phyloP scores from a whole-genome alignment of 1,140 invertebrate species.

The Philopotamus ludificatus region DNA sequence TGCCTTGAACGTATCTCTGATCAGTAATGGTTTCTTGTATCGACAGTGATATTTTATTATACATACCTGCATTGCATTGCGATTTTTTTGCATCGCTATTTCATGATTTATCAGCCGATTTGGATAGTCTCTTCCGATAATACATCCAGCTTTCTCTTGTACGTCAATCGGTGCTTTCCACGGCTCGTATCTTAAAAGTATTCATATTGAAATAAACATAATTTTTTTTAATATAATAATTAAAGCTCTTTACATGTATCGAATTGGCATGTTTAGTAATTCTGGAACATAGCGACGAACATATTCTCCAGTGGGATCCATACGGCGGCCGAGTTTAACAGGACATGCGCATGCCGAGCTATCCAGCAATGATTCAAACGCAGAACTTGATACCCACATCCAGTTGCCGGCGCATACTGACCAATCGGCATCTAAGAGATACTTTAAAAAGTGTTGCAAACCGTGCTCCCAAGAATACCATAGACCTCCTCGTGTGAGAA shows the following conservation, averaged over 20 bases:
- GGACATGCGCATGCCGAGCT: conserved; percentile 66
- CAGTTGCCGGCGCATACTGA: conserved; percentile 71
- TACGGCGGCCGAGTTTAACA: conserved; percentile 65
- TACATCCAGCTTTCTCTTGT: conserved; percentile 65
- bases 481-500: conserved; percentile 70
- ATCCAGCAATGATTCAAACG: conserved; percentile 67
- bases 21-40: too few species aligned
- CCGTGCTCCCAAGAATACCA: conserved; percentile 75
- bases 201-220: background rate
- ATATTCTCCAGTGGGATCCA: conserved; percentile 70
- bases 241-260: conserved; percentile 62
- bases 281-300: conserved; percentile 72
- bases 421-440: conserved; percentile 72
- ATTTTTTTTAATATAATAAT: conserved; percentile 1
- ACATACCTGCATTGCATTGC: conserved; percentile 53
- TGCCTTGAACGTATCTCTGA: too few species aligned
- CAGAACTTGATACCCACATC: conserved; percentile 78
- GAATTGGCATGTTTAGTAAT: conserved; percentile 61
- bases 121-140: conserved; percentile 73
- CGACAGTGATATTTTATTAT: background rate
- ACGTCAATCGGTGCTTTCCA: conserved; percentile 71
- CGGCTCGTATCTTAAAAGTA: conserved; percentile 61
- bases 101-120: conserved; percentile 66
- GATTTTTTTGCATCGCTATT: conserved; percentile 59
- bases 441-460: conserved; percentile 63